A percentile compares a stretch with the other conserved stretches of the same genome.
These are phyloP conservation scores for Amphiura filiformis DNA, from an alignment of 35 echinoderm and acorn worm genomes.

Conservation along the genomic window DNA sequence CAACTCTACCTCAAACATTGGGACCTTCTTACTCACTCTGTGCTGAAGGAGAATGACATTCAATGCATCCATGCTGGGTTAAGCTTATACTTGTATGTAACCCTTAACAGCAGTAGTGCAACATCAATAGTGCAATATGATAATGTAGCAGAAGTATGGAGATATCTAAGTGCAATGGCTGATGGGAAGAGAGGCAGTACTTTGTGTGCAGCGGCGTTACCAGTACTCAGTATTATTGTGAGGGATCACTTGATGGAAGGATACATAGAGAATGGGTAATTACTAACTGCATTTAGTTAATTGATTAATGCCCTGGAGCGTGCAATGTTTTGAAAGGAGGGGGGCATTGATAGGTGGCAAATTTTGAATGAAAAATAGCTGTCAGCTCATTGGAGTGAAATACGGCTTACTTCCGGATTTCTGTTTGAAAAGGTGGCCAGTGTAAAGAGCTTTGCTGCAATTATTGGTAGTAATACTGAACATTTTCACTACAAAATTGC, in stretches of 20 bases:
- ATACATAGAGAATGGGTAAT: not conserved
- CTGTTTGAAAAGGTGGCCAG: too few relatives aligned
- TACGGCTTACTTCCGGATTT: too few relatives aligned
- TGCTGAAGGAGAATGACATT: not conserved
- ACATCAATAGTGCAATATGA: not conserved
- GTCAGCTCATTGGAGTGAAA: too few relatives aligned
- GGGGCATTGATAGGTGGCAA: too few relatives aligned
- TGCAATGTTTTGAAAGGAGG: too few relatives aligned
- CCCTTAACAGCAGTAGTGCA: not conserved
- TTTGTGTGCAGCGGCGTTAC: constrained; percentile 13
- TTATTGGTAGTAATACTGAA: too few relatives aligned
- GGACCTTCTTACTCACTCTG: not conserved
- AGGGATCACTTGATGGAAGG: not conserved
- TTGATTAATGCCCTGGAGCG: too few relatives aligned
- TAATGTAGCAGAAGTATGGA: not conserved
- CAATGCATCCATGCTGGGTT: not conserved
- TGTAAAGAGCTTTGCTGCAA: too few relatives aligned
- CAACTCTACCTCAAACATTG: not conserved
- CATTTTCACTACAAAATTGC: too few relatives aligned
- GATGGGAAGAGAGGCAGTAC: constrained; percentile 1
- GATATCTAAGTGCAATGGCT: constrained; percentile 16
- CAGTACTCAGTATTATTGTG: constrained; percentile 10
- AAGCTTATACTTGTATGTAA: not conserved
- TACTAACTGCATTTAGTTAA: too few relatives aligned
- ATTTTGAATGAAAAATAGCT: too few relatives aligned